These are phyloP conservation scores for Sternotherus odoratus DNA, from an alignment of 2,797 vertebrate genomes.

Conservation along the genomic window DNA sequence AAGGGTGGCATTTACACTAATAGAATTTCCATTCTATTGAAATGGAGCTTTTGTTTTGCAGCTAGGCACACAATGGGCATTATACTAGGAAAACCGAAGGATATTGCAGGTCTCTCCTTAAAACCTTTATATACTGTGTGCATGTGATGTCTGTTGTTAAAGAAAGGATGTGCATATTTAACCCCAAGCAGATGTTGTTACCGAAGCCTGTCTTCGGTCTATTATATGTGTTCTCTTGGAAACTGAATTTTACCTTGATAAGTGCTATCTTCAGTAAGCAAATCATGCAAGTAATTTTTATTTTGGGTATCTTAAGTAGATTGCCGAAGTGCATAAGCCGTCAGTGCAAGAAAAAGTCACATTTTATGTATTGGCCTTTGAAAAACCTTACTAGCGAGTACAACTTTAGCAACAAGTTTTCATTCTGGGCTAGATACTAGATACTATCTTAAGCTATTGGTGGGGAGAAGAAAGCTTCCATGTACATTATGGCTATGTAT, in stretches of 20 bases:
- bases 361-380: slow-evolving; percentile 8
- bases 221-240: not conserved
- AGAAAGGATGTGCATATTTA: not conserved
- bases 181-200: not conserved
- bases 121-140: not conserved
- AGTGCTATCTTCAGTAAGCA: not conserved
- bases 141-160: not conserved
- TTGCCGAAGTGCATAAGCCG: slow-evolving; percentile 18
- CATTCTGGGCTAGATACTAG: not conserved
- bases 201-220: not conserved
- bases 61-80: not conserved
- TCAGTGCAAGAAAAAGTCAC: slow-evolving; percentile 25
- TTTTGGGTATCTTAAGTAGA: slow-evolving; percentile 12
- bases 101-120: not conserved
- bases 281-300: slow-evolving; percentile 9
- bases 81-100: not conserved
- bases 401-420: not conserved
- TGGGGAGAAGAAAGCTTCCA: slow-evolving; percentile 6
- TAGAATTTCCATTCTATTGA: slow-evolving; percentile 35
- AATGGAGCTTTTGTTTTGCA: slow-evolving; percentile 32
- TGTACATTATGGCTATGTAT: not conserved
- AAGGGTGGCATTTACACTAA: not conserved
- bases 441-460: slow-evolving; percentile 16
- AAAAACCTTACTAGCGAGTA: slow-evolving; percentile 11
- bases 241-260: not conserved